Percentiles rank a stretch among this genome's conserved stretches.
phyloP scores from a whole-genome alignment of 2,113 vertebrate species.

The Phaethornis superciliosus region DNA sequence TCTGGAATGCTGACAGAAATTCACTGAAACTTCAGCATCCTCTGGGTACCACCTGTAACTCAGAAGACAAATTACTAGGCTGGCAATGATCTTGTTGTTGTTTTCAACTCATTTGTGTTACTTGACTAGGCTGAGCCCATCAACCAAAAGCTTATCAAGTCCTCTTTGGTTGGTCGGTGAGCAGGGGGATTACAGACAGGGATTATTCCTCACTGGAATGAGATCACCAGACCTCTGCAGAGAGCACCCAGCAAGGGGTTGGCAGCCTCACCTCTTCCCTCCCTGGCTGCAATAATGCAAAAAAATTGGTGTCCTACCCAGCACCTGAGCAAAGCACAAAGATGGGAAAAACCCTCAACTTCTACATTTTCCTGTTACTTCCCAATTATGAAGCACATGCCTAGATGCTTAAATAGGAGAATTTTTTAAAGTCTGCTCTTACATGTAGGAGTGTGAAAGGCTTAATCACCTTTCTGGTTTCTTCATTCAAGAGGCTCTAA shows the following conservation, averaged over 20 bases:
- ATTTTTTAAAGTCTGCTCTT: not conserved
- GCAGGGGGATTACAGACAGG: not conserved
- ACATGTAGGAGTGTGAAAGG: rapidly evolving
- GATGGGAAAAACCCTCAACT: not conserved
- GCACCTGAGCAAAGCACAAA: rapidly evolving
- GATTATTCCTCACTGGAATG: not conserved
- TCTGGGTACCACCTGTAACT: rapidly evolving
- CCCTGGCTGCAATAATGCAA: rapidly evolving
- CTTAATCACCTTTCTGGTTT: not conserved
- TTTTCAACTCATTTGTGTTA: not conserved
- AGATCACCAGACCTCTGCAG: not conserved
- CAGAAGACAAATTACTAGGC: not conserved
- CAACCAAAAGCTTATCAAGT: not conserved
- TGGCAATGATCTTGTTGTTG: rapidly evolving
- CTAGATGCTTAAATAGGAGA: not conserved
- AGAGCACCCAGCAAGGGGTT: rapidly evolving
- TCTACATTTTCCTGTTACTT: not conserved
- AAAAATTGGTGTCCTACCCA: rapidly evolving
- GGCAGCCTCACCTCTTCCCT: not conserved
- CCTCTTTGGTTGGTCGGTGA: rapidly evolving
- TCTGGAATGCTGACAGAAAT: not conserved
- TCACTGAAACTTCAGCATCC: not conserved
- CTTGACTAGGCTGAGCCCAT: not conserved
- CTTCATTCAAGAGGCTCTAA: not conserved
- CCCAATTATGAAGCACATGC: not conserved